A percentile compares a stretch with the other conserved stretches of the same genome.
These are phyloP conservation scores for Eupelmus urozonus DNA, from an alignment of 2,888 invertebrate genomes.

Conservation along the genomic window DNA sequence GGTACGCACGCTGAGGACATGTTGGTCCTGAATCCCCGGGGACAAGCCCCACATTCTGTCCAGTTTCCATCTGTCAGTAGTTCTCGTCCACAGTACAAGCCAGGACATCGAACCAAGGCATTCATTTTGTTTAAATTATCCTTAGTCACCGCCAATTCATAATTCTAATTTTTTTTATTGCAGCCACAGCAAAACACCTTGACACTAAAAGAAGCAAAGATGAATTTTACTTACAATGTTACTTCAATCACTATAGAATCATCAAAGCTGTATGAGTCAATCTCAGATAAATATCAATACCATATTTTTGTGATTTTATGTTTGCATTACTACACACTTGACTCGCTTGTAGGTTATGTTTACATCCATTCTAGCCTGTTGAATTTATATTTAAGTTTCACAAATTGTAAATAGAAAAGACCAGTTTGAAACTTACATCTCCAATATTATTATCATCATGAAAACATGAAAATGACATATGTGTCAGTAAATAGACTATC, in stretches of 20 bases:
- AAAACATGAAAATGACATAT: background rate
- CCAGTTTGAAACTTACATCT: background rate
- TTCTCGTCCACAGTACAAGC: conserved; percentile 89
- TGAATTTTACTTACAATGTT: background rate
- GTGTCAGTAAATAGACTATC: no score
- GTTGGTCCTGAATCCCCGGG: conserved; percentile 88
- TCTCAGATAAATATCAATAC: no score
- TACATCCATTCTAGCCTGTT: background rate
- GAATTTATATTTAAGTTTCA: background rate
- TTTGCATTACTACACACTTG: background rate
- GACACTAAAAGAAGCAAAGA: background rate
- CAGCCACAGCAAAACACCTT: background rate
- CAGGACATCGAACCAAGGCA: conserved; percentile 81
- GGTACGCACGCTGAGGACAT: conserved; percentile 85
- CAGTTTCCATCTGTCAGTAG: conserved; percentile 83
- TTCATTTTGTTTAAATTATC: conserved; percentile 46
- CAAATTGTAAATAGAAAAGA: background rate
- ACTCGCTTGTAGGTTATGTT: background rate
- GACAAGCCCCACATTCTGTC: conserved; percentile 92
- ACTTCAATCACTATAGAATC: no score
- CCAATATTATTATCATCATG: background rate
- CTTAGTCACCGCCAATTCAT: conserved; percentile 49
- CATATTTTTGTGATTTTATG: background rate
- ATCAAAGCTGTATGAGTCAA: no score
- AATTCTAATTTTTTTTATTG: conserved; percentile 14